Evolutionary conservation across 2,113 vertebrate genomes (phyloP).

Genomic region (Chloebia gouldiae): DNA sequence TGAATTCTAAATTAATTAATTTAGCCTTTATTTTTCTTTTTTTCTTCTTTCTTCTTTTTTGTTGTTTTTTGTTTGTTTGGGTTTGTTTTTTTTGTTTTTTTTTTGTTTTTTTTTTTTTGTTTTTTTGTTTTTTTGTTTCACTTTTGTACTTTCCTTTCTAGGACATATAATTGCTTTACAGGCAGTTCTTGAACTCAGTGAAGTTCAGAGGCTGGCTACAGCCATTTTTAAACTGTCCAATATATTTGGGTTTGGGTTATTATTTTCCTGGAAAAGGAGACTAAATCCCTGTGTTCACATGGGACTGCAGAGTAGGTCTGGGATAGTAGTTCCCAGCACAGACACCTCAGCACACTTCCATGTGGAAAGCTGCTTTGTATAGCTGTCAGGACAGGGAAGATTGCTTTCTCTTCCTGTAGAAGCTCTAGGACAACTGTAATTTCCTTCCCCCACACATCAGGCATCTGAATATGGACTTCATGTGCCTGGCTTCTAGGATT

Average conservation of each 20-base stretch:
- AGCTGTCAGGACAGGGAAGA: background rate
- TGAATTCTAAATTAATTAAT: background rate
- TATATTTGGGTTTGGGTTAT: background rate
- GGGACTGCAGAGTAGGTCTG: background rate
- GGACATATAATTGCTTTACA: background rate
- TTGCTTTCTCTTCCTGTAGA: background rate
- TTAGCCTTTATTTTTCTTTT: too few species aligned
- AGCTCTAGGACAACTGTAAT: background rate
- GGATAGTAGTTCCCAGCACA: background rate
- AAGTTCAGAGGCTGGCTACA: background rate
- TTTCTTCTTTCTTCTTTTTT: too few species aligned
- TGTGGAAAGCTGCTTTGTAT: background rate
- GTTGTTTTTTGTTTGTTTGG: too few species aligned
- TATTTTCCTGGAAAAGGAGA: background rate
- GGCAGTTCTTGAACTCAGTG: rapidly evolving
- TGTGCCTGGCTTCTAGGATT: background rate
- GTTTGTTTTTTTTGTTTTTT: too few species aligned
- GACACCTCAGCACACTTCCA: background rate
- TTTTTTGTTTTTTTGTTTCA: background rate
- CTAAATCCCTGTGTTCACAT: background rate
- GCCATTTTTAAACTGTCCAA: background rate
- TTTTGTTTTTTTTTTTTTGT: too few species aligned
- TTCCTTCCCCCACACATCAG: background rate
- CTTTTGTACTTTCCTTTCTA: background rate
- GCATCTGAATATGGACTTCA: background rate